These are phyloP conservation scores for Eupithecia inturbata DNA, from an alignment of 2,888 invertebrate species.

Conservation along the genomic window DNA sequence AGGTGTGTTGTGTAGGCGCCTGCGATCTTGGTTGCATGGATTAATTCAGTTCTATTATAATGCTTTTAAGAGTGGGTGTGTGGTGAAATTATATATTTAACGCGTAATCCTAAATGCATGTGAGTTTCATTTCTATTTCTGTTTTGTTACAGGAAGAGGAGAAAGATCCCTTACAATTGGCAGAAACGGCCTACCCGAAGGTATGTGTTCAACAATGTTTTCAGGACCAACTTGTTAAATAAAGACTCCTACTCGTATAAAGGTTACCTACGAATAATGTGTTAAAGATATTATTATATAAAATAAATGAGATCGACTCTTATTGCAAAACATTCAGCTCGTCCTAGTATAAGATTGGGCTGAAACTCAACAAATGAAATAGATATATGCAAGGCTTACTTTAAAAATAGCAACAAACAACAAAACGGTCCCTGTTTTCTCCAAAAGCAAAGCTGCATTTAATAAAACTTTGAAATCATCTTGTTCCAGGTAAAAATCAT, in stretches of 20 bases:
- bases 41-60: conserved; percentile 3
- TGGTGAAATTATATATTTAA: not conserved
- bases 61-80: not conserved
- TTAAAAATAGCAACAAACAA: not conserved
- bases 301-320: not conserved
- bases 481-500: conserved; percentile 72
- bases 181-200: conserved; percentile 60
- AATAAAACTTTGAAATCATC: not conserved
- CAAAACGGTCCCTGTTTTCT: not conserved
- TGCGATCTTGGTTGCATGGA: conserved; percentile 4
- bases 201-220: conserved; percentile 39
- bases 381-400: not conserved
- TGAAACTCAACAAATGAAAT: not conserved
- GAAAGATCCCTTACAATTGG: conserved; percentile 59
- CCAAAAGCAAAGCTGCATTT: not conserved
- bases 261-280: not conserved
- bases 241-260: not conserved
- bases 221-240: not conserved
- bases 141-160: conserved; percentile 50
- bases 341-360: not conserved
- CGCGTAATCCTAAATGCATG: not conserved
- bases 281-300: not conserved
- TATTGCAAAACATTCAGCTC: not conserved
- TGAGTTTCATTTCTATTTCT: conserved; percentile 12
- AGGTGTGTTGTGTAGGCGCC: conserved; percentile 6